Conservation (phyloP, 64 coral and sea anemone species). For the Actinia tenebrosa region DNA sequence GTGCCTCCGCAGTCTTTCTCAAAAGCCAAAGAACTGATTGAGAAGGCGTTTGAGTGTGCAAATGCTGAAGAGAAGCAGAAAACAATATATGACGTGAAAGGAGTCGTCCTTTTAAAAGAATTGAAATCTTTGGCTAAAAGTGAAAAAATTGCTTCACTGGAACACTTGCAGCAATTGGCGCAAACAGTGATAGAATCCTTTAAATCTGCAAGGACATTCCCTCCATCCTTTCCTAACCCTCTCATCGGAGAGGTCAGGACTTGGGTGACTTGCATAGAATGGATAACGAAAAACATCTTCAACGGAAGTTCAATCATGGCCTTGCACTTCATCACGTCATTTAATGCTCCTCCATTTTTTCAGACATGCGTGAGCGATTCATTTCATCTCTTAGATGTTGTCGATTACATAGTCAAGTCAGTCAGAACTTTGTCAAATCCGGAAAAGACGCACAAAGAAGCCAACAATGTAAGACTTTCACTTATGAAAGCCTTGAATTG, state of each 20-base stretch:
- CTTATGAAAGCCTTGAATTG: conserved; percentile 35
- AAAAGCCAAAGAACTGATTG: conserved; percentile 50
- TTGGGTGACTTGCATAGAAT: conserved; percentile 58
- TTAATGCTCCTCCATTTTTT: conserved; percentile 46
- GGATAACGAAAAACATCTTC: conserved; percentile 58
- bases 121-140: not conserved
- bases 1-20: conserved; percentile 26
- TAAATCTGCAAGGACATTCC: conserved; percentile 46
- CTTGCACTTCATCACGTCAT: conserved; percentile 34
- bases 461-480: conserved; percentile 32
- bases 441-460: conserved; percentile 42
- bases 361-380: conserved; percentile 58
- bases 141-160: conserved; percentile 4
- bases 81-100: conserved; percentile 48
- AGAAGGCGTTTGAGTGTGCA: conserved; percentile 23
- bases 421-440: conserved; percentile 50
- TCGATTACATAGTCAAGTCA: conserved; percentile 49
- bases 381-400: conserved; percentile 52
- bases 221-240: conserved; percentile 63
- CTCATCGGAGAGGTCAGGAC: conserved; percentile 72
- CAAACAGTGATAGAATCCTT: conserved; percentile 12
- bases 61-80: conserved; percentile 5
- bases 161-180: conserved; percentile 20
- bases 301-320: conserved; percentile 21
- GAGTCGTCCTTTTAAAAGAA: conserved; percentile 32